A percentile compares a stretch with the other conserved stretches of the same genome.
Conservation (phyloP, 2,797 vertebrate species). For the Distichodus sexfasciatus region DNA sequence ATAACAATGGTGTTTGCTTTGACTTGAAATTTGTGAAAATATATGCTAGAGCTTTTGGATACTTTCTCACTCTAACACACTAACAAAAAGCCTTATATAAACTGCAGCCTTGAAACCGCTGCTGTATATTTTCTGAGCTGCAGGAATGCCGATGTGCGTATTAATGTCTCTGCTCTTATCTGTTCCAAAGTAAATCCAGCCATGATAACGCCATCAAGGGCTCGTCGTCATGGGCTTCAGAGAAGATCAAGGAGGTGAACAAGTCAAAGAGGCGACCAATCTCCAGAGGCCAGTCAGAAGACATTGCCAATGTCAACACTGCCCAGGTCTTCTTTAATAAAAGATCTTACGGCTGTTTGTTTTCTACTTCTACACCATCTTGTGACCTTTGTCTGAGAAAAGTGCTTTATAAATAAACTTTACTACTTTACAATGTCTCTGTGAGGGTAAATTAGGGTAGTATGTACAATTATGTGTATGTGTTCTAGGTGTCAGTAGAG, state of each 20-base stretch:
- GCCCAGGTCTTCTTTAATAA: conserved; percentile 60
- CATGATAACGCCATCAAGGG: conserved; percentile 66
- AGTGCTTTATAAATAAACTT: too few relatives aligned
- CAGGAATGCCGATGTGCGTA: not conserved
- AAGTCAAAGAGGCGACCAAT: conserved; percentile 71
- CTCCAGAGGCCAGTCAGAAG: conserved; percentile 83
- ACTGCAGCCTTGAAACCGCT: too few relatives aligned
- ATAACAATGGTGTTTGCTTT: too few relatives aligned
- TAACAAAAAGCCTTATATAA: too few relatives aligned
- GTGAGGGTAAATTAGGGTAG: conserved; percentile 8
- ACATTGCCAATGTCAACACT: conserved; percentile 64
- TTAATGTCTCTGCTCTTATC: not conserved
- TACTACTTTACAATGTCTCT: too few relatives aligned
- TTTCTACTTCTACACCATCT: too few relatives aligned
- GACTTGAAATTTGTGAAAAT: too few relatives aligned
- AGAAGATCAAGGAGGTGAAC: conserved; percentile 76
- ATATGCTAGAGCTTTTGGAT: too few relatives aligned
- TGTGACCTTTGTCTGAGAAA: too few relatives aligned
- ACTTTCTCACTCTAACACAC: too few relatives aligned
- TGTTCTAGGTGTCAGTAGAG: conserved; percentile 80
- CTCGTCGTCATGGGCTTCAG: conserved; percentile 82
- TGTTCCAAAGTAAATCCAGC: conserved; percentile 64
- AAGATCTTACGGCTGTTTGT: not conserved
- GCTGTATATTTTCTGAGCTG: too few relatives aligned
- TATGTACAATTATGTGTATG: conserved; percentile 14